phyloP scores from a whole-genome alignment of 2,797 vertebrate species.

The Poecilia gillii region DNA sequence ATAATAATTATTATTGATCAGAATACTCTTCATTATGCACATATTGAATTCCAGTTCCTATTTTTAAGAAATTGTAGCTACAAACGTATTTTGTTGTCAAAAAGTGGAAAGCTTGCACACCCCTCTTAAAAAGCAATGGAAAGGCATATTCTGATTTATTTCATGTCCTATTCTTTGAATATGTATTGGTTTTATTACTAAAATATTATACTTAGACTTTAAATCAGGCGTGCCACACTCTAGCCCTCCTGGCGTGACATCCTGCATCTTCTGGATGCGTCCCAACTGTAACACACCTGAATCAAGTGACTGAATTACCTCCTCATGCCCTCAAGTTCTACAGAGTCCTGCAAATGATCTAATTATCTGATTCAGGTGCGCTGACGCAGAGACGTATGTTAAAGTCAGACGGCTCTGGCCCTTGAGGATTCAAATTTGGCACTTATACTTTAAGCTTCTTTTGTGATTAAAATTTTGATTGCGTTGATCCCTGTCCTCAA shows the following conservation, averaged over 20 bases:
- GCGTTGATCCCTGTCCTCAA: neutral
- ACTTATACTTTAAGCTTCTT: neutral
- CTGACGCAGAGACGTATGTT: neutral
- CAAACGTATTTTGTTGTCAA: neutral
- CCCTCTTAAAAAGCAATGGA: neutral
- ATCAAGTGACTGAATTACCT: neutral
- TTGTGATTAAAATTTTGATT: neutral
- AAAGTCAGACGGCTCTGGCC: neutral
- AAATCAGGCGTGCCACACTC: neutral
- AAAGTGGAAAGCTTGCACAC: neutral
- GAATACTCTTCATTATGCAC: neutral
- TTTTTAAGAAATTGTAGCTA: neutral
- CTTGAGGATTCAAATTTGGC: neutral
- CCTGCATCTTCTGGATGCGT: neutral
- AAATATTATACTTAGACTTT: neutral
- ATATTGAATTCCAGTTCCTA: neutral
- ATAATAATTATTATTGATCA: too few species aligned
- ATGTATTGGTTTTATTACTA: neutral
- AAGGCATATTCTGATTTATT: neutral
- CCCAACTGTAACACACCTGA: neutral
- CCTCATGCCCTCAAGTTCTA: neutral
- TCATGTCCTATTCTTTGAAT: neutral
- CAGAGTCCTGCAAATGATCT: neutral
- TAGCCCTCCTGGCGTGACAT: neutral
- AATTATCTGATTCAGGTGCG: neutral